phyloP scores from a whole-genome alignment of 2,113 vertebrate genomes.

The Patagioenas fasciata region DNA sequence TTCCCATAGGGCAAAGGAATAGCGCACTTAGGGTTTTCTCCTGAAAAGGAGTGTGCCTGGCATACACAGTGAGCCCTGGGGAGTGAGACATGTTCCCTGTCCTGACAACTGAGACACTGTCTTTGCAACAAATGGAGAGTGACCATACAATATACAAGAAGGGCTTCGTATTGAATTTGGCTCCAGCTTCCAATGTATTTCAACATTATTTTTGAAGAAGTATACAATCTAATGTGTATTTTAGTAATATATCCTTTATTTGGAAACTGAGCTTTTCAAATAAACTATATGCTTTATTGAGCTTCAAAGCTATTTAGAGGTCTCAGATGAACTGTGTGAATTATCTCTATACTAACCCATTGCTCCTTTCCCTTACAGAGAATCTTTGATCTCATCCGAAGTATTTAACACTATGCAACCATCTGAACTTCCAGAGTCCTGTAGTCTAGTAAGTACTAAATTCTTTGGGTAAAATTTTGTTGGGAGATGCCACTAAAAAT shows the following conservation, averaged over 20 bases:
- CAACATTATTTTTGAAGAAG: neutral
- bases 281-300: neutral
- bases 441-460: neutral
- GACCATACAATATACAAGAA: neutral
- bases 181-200: neutral
- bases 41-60: neutral
- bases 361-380: neutral
- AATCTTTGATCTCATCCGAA: neutral
- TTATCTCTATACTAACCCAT: neutral
- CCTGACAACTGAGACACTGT: neutral
- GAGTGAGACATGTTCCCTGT: neutral
- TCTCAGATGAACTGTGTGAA: neutral
- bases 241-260: neutral
- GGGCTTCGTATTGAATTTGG: neutral
- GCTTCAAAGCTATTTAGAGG: constrained; percentile 4
- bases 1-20: neutral
- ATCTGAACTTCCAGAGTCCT: neutral
- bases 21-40: neutral
- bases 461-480: neutral
- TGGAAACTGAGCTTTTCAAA: neutral
- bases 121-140: neutral
- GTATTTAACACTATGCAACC: neutral
- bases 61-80: neutral
- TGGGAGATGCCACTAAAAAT: neutral
- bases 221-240: neutral